Percentiles rank a stretch among this genome's conserved stretches.
Evolutionary conservation across 2,888 invertebrate genomes (phyloP).

Genomic region (Cephalotes varians): DNA sequence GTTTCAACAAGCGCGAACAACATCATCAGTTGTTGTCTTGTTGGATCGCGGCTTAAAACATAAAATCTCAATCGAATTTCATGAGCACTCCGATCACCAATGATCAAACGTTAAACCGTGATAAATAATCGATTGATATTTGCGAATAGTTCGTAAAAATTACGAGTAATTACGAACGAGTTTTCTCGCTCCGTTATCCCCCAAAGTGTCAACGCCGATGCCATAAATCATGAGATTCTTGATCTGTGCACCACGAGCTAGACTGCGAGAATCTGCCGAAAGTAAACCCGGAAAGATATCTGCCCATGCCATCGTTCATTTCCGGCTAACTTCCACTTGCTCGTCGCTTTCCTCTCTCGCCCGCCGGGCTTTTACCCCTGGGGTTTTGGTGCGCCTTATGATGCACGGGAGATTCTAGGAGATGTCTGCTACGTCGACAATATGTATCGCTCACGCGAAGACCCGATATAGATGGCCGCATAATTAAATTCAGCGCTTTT

Average conservation of each 20-base stretch:
- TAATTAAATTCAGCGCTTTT: neutral
- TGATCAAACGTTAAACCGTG: neutral
- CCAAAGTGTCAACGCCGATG: neutral
- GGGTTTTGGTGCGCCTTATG: conserved; percentile 31
- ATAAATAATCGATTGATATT: conserved; percentile 5
- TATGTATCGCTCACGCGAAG: too few species aligned
- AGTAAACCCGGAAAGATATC: conserved; percentile 70
- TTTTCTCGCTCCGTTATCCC: neutral
- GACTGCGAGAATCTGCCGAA: conserved; percentile 52
- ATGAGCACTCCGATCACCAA: neutral
- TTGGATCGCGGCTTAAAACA: neutral
- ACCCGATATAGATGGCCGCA: too few species aligned
- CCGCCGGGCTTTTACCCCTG: conserved; percentile 37
- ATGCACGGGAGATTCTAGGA: neutral
- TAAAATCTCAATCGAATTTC: neutral
- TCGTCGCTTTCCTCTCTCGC: conserved; percentile 53
- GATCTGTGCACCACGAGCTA: conserved; percentile 37
- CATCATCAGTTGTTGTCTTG: neutral
- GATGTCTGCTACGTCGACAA: neutral
- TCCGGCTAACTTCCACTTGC: conserved; percentile 64
- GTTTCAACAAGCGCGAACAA: neutral
- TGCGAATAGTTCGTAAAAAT: conserved; percentile 39
- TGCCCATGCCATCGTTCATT: conserved; percentile 70
- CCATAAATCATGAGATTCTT: conserved; percentile 58
- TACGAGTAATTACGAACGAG: conserved; percentile 22